Evolutionary conservation across 2,888 invertebrate species (phyloP).

Genomic region (Marasmarcha lunaedactyla): DNA sequence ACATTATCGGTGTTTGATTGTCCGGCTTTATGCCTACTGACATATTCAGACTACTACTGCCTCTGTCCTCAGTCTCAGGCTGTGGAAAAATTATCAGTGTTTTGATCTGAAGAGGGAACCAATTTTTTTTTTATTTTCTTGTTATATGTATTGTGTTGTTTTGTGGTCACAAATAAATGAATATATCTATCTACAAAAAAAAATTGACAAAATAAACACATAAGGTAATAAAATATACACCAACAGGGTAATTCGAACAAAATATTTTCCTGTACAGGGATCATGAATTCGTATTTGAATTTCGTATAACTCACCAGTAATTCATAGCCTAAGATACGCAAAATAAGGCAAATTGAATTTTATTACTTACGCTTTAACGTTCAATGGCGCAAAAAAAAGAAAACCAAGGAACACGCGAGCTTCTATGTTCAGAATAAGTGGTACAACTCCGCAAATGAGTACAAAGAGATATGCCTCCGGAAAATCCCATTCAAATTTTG

Average conservation of each 20-base stretch:
- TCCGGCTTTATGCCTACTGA: too few relatives aligned
- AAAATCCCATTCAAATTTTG: constrained; percentile 25
- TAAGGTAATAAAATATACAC: background rate
- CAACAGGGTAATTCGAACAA: too few relatives aligned
- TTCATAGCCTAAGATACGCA: constrained; percentile 22
- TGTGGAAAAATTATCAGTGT: too few relatives aligned
- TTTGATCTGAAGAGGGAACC: too few relatives aligned
- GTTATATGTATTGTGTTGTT: too few relatives aligned
- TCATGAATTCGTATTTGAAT: constrained; percentile 18
- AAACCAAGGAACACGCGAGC: constrained; percentile 6
- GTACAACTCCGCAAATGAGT: constrained; percentile 17
- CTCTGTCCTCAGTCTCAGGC: too few relatives aligned
- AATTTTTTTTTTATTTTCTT: too few relatives aligned
- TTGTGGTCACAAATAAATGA: too few relatives aligned
- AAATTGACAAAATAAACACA: too few relatives aligned
- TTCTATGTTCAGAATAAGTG: constrained; percentile 3
- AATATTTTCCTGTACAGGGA: background rate
- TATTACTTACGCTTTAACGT: constrained; percentile 26
- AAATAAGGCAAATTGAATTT: constrained; percentile 29
- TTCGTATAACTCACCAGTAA: constrained; percentile 24
- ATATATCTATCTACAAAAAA: too few relatives aligned
- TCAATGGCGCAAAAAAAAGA: constrained; percentile 22
- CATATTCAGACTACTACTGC: too few relatives aligned
- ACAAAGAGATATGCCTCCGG: constrained; percentile 19
- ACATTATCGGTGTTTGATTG: too few relatives aligned